Evolutionary conservation across 2,797 vertebrate species (phyloP).

Genomic region (Buceros bicornis): DNA sequence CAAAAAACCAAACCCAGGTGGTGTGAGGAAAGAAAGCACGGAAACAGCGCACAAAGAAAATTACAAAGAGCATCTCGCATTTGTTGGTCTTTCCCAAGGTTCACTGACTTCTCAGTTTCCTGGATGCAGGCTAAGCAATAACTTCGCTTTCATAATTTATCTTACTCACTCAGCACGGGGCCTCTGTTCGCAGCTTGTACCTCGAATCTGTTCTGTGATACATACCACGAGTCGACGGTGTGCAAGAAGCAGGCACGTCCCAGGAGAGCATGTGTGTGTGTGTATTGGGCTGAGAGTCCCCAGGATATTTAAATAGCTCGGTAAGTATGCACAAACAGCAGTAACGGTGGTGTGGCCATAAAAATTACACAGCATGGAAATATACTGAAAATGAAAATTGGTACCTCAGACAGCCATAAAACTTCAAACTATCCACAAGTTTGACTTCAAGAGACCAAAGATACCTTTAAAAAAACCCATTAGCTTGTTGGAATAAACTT

Average conservation of each 20-base stretch:
- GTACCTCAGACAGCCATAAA: slow-evolving; percentile 46
- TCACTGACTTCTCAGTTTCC: slow-evolving; percentile 62
- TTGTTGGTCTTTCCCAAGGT: slow-evolving; percentile 62
- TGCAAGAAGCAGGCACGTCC: slow-evolving; percentile 23
- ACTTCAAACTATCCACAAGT: not conserved
- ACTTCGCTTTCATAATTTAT: slow-evolving; percentile 58
- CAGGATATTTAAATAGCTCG: slow-evolving; percentile 41
- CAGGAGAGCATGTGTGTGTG: slow-evolving; percentile 19
- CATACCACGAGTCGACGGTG: slow-evolving; percentile 49
- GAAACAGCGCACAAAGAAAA: not conserved
- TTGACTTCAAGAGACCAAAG: slow-evolving; percentile 51
- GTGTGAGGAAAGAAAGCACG: not conserved
- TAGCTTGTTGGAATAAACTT: slow-evolving; percentile 35
- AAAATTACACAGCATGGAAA: slow-evolving; percentile 54
- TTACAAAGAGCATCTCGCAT: slow-evolving; percentile 40
- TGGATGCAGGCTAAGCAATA: slow-evolving; percentile 59
- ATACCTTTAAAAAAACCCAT: not conserved
- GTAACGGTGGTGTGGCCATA: slow-evolving; percentile 46
- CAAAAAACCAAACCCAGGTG: not conserved
- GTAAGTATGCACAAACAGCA: slow-evolving; percentile 44
- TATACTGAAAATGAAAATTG: slow-evolving; percentile 28
- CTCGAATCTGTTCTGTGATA: slow-evolving; percentile 44
- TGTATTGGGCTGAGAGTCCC: slow-evolving; percentile 41
- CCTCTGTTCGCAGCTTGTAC: slow-evolving; percentile 59
- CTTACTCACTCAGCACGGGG: slow-evolving; percentile 61